These are phyloP conservation scores for Conus ventricosus DNA, from an alignment of 1,140 invertebrate species.

Conservation along the genomic window DNA sequence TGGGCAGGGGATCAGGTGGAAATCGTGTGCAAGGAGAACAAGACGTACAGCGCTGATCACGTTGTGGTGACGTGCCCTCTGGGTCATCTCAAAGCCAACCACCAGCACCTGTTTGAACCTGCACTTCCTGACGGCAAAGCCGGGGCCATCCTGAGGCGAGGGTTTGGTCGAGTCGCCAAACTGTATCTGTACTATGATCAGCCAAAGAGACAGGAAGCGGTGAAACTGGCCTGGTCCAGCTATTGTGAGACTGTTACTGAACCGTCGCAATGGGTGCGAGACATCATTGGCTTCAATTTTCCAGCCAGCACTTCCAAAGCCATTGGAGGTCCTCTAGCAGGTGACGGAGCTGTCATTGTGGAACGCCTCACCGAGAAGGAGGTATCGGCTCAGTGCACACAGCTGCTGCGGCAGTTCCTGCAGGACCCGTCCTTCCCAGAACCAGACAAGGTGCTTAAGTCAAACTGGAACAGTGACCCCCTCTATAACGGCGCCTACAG, in stretches of 20 bases:
- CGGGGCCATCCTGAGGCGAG: slow-evolving; percentile 76
- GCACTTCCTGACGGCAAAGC: slow-evolving; percentile 76
- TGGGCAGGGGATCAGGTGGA: slow-evolving; percentile 29
- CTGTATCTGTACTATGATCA: slow-evolving; percentile 83
- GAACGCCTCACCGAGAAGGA: slow-evolving; percentile 83
- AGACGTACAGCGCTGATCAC: slow-evolving; percentile 75
- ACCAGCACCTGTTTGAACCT: slow-evolving; percentile 78
- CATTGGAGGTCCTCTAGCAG: slow-evolving; percentile 83
- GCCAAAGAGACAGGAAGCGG: slow-evolving; percentile 79
- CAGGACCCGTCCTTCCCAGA: slow-evolving; percentile 75
- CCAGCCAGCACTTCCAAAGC: slow-evolving; percentile 81
- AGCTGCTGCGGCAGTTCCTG: slow-evolving; percentile 77
- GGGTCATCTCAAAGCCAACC: slow-evolving; percentile 80
- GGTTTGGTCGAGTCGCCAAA: slow-evolving; percentile 84
- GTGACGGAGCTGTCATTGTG: slow-evolving; percentile 83
- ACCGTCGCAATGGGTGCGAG: slow-evolving; percentile 77
- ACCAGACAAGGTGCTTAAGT: slow-evolving; percentile 78
- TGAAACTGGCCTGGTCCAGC: slow-evolving; percentile 83
- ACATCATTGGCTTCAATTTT: slow-evolving; percentile 82
- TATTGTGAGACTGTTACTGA: slow-evolving; percentile 75
- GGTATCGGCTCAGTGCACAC: slow-evolving; percentile 80
- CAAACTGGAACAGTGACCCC: slow-evolving; percentile 87
- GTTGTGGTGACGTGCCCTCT: slow-evolving; percentile 82
- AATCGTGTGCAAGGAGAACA: slow-evolving; percentile 68
- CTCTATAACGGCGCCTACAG: slow-evolving; percentile 89